Conservation (phyloP, 2,888 invertebrate genomes). For the Digitonthophagus gazella region DNA sequence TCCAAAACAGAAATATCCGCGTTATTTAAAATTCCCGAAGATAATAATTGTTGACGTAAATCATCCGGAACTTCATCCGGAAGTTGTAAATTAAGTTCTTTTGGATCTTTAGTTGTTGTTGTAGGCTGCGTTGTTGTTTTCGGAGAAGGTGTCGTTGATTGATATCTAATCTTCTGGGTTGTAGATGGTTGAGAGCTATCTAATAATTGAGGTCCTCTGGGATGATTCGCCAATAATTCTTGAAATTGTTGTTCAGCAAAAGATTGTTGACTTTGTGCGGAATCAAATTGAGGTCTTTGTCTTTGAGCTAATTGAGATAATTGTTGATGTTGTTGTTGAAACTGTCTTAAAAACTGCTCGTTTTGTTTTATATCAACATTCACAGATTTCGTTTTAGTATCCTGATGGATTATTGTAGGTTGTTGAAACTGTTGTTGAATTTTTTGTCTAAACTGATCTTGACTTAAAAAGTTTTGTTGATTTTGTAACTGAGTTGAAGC, state of each 20-base stretch:
- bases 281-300: conserved; percentile 9
- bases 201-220: conserved; percentile 12
- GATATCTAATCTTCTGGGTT: conserved; percentile 41
- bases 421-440: conserved; percentile 52
- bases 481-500: conserved; percentile 29
- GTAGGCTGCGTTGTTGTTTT: conserved; percentile 52
- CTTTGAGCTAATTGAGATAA: conserved; percentile 35
- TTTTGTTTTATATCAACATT: conserved; percentile 31
- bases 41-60: conserved; percentile 74
- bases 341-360: conserved; percentile 30
- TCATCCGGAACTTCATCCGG: conserved; percentile 90
- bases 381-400: neutral
- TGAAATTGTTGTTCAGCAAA: conserved; percentile 6
- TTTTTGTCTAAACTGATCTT: conserved; percentile 40
- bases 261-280: conserved; percentile 17
- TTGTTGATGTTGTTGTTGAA: conserved; percentile 35
- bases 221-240: conserved; percentile 1
- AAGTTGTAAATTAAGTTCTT: conserved; percentile 58
- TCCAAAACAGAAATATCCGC: conserved; percentile 85
- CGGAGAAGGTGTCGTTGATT: conserved; percentile 53
- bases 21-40: conserved; percentile 82
- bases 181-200: conserved; percentile 39
- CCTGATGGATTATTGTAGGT: conserved; percentile 41
- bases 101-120: conserved; percentile 56
- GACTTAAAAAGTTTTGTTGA: conserved; percentile 32